These are phyloP conservation scores for Amphiura filiformis DNA, from an alignment of 35 echinoderm and acorn worm species.

Conservation along the genomic window DNA sequence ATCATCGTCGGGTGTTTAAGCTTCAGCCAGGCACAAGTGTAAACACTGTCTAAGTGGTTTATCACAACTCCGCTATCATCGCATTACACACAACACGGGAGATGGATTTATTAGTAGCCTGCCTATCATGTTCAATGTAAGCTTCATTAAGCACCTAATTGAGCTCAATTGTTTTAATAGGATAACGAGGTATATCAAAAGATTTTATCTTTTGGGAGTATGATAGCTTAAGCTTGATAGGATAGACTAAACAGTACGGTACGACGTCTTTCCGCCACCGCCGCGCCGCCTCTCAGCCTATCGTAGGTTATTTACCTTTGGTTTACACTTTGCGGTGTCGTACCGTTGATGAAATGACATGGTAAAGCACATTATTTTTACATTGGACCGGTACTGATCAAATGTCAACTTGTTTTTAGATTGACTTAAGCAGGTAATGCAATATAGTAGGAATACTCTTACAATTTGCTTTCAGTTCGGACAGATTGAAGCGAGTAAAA, in stretches of 20 bases:
- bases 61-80: not conserved
- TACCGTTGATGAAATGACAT: not conserved
- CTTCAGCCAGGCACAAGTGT: not conserved
- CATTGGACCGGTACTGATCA: no score
- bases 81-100: not conserved
- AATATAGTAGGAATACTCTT: no score
- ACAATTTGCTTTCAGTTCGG: no score
- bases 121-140: not conserved
- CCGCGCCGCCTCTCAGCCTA: not conserved
- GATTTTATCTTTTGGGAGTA: not conserved
- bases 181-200: not conserved
- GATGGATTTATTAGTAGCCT: not conserved
- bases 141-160: slow-evolving; percentile 7
- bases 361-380: not conserved
- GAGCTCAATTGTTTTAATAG: not conserved
- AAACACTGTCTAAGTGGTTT: not conserved
- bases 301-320: not conserved
- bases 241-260: not conserved
- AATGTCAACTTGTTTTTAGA: no score
- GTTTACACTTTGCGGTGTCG: not conserved
- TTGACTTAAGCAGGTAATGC: no score
- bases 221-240: not conserved
- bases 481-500: no score
- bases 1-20: not conserved
- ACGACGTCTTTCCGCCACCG: not conserved